Evolutionary conservation across 2,797 vertebrate species (phyloP).

Genomic region (Hozukius guyotensis): DNA sequence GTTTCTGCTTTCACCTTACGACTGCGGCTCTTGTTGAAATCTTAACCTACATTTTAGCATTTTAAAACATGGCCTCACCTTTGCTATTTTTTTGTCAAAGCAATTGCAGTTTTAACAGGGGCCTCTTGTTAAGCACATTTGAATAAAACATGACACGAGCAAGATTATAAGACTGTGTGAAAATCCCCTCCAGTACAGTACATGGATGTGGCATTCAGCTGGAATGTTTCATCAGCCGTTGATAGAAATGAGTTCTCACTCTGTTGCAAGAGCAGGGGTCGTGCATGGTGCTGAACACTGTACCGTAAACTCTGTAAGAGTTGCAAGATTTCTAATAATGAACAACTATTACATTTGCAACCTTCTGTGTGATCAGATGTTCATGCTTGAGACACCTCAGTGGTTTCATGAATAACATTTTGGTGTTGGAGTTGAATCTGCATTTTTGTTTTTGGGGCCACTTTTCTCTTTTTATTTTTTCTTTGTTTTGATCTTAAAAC

Average conservation of each 20-base stretch:
- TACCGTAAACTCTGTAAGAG: neutral
- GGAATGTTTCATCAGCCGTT: slow-evolving; percentile 41
- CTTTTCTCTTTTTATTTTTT: neutral
- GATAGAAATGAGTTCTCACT: slow-evolving; percentile 25
- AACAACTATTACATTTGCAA: neutral
- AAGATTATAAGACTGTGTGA: slow-evolving; percentile 26
- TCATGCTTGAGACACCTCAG: neutral
- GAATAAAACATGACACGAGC: slow-evolving; percentile 58
- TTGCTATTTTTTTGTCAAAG: slow-evolving; percentile 22
- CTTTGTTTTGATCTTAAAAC: neutral
- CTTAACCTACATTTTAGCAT: slow-evolving; percentile 32
- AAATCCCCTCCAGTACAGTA: slow-evolving; percentile 49
- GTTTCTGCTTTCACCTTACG: slow-evolving; percentile 43
- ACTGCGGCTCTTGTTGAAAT: slow-evolving; percentile 14
- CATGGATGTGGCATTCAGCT: slow-evolving; percentile 10
- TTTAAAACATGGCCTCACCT: slow-evolving; percentile 44
- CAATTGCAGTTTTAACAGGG: slow-evolving; percentile 12
- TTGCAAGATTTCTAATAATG: neutral
- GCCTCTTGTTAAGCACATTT: slow-evolving; percentile 35
- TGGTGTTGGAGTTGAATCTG: neutral
- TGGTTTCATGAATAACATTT: neutral
- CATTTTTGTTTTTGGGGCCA: neutral
- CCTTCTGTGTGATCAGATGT: neutral
- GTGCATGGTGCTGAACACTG: neutral
- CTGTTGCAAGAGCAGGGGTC: slow-evolving; percentile 3